These are phyloP conservation scores for Maniola jurtina DNA, from an alignment of 1,140 invertebrate species.

Conservation along the genomic window DNA sequence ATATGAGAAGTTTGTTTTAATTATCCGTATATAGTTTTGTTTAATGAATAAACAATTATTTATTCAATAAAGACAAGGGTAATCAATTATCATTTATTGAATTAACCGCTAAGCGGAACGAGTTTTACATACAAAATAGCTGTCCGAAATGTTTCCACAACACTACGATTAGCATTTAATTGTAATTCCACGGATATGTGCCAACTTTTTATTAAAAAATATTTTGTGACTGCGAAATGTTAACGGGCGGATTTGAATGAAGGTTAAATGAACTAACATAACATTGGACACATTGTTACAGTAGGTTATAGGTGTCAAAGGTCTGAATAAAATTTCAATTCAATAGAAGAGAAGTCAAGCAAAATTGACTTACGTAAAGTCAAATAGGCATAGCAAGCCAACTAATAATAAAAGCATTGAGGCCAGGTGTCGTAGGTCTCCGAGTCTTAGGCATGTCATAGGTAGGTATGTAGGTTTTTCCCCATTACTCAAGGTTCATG, in stretches of 20 bases:
- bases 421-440: no score
- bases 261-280: no score
- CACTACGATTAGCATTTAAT: constrained; percentile 2
- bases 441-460: no score
- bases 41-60: constrained; percentile 48
- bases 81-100: constrained; percentile 48
- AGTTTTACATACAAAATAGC: constrained; percentile 58
- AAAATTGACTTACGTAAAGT: no score
- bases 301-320: no score
- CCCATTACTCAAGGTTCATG: no score
- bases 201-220: not conserved
- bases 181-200: not conserved
- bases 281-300: no score
- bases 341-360: no score
- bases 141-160: constrained; percentile 61
- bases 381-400: no score
- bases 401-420: no score
- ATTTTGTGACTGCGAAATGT: not conserved
- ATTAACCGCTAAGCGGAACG: constrained; percentile 41
- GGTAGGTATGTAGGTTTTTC: no score
- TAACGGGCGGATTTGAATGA: not conserved
- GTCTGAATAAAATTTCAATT: no score
- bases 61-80: constrained; percentile 54
- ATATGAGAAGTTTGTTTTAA: not conserved
- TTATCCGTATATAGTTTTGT: constrained; percentile 37